Base-by-base conservation (phyloP, 2,888 invertebrate species). In the Eupithecia tripunctaria region DNA sequence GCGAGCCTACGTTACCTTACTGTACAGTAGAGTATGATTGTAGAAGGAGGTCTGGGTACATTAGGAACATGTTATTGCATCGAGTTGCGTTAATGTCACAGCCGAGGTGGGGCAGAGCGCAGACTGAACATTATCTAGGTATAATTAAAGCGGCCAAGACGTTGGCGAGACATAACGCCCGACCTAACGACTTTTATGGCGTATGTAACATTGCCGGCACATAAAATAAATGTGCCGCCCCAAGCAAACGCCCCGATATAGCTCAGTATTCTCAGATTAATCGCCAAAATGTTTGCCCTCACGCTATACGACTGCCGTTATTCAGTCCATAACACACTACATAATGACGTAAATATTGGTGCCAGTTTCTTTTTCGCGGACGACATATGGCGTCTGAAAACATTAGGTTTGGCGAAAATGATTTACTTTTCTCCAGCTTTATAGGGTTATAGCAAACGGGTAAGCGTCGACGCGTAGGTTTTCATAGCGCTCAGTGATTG, bases 101-200 rank as follows among this genome's bases (percentile, higher is more conserved):
- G 70, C 27, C 79, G 80, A 79, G 66, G 82, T 82, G 83, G 84
- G 80, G 84, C 82, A 85, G 84, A 86, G 87, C 86, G 86, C 88
- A 89, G 85, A 88, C 88, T 88, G 89, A 89, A 85, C 88, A 89
- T 91, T 91, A 91, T 91, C 93, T 92, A 89, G 89, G 89, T 91
- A 92, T 93, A 94, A 94, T 94, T 94, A 94, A 92, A 92, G 88
- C 91, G 88, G 88, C 88, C 91, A 92, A 93, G 93, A 93, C 90
- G 93, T 86, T 88, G 94, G 89, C 93, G 92, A 93, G 93, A 93
- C 94, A 92, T 92, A 90, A 93, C 89, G 93, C 91, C 86, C 89
- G 91, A 90, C 93, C 91, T 94, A 94, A 94, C 94, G 94, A 91
- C 94, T 93, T 94, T 94, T 94, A 94, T 93, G 89, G 94, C 92